Evolutionary conservation across 2,113 vertebrate species (phyloP), one percentile per base, ranked within the genome.

Genomic region (Nematolebias whitei): DNA sequence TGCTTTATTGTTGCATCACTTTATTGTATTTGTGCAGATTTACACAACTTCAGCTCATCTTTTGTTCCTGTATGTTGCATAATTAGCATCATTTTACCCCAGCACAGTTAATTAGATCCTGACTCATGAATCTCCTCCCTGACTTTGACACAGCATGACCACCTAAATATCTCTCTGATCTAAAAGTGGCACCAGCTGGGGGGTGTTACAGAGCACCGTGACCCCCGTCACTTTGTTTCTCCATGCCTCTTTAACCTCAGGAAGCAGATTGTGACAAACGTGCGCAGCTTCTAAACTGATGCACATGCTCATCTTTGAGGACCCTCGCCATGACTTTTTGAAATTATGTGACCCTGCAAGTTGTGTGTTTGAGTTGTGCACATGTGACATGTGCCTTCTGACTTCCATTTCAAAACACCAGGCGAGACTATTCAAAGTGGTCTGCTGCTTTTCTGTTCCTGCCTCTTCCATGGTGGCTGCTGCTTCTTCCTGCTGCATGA

Each of bases 181-280:
- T 60, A 32, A 11, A 32, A 18, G 48, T 63, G 56, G 48, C 47
- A 11, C 6, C 22, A n/a, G 6, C 41, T 9, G 13, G 14, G 45
- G 13, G 32, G 23, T 23, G 32, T 3, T 16, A 80, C 76, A 63
- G 52, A 24, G 52, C 67, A 53, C 54, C 68, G 71, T 84, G 69
- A 87, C 76, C 91, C 88, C 91, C 76, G 91, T 90, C 82, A 60
- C 79, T 52, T 79, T 84, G 63, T 95, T 13, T 94, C 91, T 94
- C 87, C 93, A 80, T 92, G 84, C 92, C 88, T 80, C 73, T 82
- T 86, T 89, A 95, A 94, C 93, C 91, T 90, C 86, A 86, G 88
- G 89, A 93, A 91, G 87, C 86, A 63, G 92, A n/a, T 91, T 88
- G 87, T 90, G 92, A 90, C 80, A 83, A 91, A 91, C 90, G 85